Evolutionary conservation across 2,797 vertebrate species (phyloP), one percentile per base, ranked within the genome.

Genomic region (Molossus molossus): DNA sequence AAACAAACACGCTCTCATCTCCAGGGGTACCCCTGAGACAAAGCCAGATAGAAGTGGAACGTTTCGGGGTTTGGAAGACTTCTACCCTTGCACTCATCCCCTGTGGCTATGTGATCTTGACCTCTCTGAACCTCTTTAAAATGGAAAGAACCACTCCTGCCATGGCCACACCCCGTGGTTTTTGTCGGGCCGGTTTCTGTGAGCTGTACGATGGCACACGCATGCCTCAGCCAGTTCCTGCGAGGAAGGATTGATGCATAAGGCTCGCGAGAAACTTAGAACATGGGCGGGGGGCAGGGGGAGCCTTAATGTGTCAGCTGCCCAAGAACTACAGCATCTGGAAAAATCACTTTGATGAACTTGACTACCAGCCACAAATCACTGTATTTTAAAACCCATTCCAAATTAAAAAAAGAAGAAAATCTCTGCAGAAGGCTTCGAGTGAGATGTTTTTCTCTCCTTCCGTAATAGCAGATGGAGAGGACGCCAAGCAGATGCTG

Each of bases 341-440:
- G 91, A 89, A 81, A 94, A 85, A 70, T 69, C n/a, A 89, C 79
- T 86, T 87, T 73, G 85, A 90, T 82, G 48, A 75, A 76, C 40
- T 84, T 12, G 50, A 76, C 57, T 87, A 72, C 65, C 69, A 75
- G 20, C 40, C 80, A 87, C 89, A 92, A 72, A 94, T 90, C 92
- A 91, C 72, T 53, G 14, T 27, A 37, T 86, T 89, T 90, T 82
- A 89, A 94, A 89, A 64, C 12, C 25, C 23, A 20, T 75, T 58
- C 77, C 33, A 21, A 62, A 85, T 60, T 1, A 65, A 20, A n/a
- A 62, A 25, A 88, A 88, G 40, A 48, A 18, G 40, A 57, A 23
- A 57, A 65, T 13, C 83, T 65, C 0, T 9, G 11, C 12, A 72
- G 33, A 70, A 94, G 75, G 27, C 3, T 90, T 27, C 40, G 1